Base-by-base conservation (phyloP, 2,113 vertebrate species). In the Thunnus thynnus region DNA sequence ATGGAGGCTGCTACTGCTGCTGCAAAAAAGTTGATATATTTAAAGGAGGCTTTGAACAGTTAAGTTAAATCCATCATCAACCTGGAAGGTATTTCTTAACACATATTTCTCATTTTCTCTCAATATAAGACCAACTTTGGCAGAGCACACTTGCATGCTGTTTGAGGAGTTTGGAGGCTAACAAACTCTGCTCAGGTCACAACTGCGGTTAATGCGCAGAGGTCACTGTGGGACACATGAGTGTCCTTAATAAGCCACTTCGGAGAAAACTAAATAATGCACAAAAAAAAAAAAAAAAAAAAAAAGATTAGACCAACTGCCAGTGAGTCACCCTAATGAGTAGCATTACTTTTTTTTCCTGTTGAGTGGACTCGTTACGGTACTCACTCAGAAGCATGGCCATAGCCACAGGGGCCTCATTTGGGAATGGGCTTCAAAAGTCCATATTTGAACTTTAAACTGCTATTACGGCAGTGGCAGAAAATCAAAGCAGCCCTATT, bases 391-490 rank as follows among this genome's bases (percentile, higher is more conserved):
- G 51, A 82, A 76, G 78, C 78, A 56, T 11, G 7, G 36, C 71
- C 78, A 63, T 76, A 71, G 84, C 92, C 82, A 83, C 83, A 61
- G 83, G 86, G 83, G 76, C 71, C 72, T 90, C 69, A 64, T 86
- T 82, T 82, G 44, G 55, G 57, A 72, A 84, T 2, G 46, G 52
- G 65, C 76, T 85, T 86, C 67, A 78, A 77, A 91, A 84, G 73
- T 88, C 89, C 64, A 86, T 46, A 78, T 88, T 82, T 87, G 71
- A 88, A 89, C 88, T 90, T 75, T 77, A 79, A 75, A 55, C 74
- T 86, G 70, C 76, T 65, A 60, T 88, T 82, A 82, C 85, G 50
- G 65, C 74, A 69, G 56, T 14, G 3, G 77, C 58, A 55, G 54
- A 52, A 36, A 81, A 70, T 77, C 65, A 74, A 84, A 89, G 76